Evolutionary conservation across 2,113 vertebrate species (phyloP).

Genomic region (Lathamus discolor): DNA sequence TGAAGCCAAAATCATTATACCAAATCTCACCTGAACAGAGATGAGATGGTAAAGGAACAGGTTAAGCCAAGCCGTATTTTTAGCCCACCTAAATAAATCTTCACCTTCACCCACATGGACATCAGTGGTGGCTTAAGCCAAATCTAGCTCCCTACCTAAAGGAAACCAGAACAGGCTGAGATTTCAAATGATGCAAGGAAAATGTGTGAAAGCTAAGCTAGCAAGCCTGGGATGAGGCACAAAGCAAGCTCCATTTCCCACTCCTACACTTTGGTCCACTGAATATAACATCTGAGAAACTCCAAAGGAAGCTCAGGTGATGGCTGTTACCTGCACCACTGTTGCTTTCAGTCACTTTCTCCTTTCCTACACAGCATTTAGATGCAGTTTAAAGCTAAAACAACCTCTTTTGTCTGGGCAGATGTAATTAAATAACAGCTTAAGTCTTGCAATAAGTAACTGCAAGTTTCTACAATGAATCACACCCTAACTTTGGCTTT

Average conservation of each 20-base stretch:
- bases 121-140: background rate
- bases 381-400: background rate
- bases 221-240: background rate
- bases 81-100: background rate
- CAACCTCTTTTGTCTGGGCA: background rate
- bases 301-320: background rate
- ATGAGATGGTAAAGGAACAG: background rate
- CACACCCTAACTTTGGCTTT: background rate
- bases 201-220: background rate
- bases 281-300: background rate
- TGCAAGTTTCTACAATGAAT: constrained; percentile 22
- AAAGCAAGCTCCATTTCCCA: background rate
- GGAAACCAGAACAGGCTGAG: background rate
- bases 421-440: background rate
- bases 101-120: background rate
- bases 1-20: background rate
- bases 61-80: background rate
- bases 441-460: background rate
- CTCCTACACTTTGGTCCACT: background rate
- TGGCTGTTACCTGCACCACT: background rate
- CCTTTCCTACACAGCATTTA: background rate
- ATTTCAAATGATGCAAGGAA: background rate
- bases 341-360: background rate
- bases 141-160: background rate
- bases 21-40: background rate